Evolutionary conservation across 2,113 vertebrate species (phyloP).

Genomic region (Sapayoa aenigma): DNA sequence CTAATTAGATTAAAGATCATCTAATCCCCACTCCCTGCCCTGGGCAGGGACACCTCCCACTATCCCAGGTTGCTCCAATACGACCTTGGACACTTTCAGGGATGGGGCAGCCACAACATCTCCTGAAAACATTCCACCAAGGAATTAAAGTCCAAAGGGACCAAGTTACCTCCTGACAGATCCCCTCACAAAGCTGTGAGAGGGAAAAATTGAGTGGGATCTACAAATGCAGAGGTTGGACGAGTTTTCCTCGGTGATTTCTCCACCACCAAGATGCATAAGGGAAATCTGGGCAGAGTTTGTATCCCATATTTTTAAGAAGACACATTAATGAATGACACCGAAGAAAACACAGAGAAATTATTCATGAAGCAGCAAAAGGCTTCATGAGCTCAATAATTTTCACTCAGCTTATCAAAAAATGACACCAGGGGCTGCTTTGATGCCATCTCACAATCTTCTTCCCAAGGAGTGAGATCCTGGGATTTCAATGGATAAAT

Average conservation of each 20-base stretch:
- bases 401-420: not conserved
- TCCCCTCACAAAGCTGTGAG: not conserved
- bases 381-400: not conserved
- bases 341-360: not conserved
- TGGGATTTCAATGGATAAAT: too few relatives aligned
- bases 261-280: not conserved
- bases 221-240: not conserved
- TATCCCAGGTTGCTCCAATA: not conserved
- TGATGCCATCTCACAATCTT: not conserved
- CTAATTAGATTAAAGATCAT: not conserved
- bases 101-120: not conserved
- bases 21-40: not conserved
- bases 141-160: not conserved
- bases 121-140: not conserved
- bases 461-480: not conserved
- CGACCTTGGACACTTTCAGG: not conserved
- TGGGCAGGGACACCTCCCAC: not conserved
- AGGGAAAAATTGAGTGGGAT: not conserved
- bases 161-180: not conserved
- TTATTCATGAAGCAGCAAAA: not conserved
- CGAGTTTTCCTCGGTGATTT: not conserved
- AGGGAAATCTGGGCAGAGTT: not conserved
- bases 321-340: too few relatives aligned
- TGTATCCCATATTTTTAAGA: not conserved
- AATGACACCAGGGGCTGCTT: rapidly evolving